phyloP scores from a whole-genome alignment of 2,113 vertebrate species.

The Percopsis transmontana region DNA sequence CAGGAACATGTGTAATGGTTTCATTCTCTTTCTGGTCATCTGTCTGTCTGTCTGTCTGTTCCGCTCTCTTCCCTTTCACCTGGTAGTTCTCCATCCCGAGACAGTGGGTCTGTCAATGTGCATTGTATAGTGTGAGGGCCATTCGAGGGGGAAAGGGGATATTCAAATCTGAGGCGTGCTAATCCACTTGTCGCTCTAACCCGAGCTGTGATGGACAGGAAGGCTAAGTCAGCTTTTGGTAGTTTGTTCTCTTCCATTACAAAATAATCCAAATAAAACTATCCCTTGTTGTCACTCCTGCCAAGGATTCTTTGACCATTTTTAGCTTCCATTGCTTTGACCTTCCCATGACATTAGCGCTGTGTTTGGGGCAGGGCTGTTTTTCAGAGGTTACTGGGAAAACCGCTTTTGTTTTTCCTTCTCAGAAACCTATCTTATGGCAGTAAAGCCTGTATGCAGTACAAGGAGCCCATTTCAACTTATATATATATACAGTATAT shows the following conservation, averaged over 20 bases:
- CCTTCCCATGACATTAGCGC: conserved; percentile 72
- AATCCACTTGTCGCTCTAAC: conserved; percentile 28
- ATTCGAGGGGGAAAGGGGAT: conserved; percentile 55
- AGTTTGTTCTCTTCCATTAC: conserved; percentile 60
- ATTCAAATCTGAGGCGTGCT: conserved; percentile 59
- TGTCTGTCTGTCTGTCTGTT: too few species aligned
- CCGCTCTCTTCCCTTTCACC: too few species aligned
- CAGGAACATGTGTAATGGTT: conserved; percentile 52
- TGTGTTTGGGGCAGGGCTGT: conserved; percentile 48
- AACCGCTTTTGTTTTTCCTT: conserved; percentile 29
- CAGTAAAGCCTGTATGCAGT: too few species aligned
- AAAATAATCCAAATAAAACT: conserved; percentile 56
- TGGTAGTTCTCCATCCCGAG: too few species aligned
- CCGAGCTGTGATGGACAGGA: conserved; percentile 67
- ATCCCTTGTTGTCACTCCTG: conserved; percentile 34
- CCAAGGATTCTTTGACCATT: conserved; percentile 60
- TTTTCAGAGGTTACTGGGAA: conserved; percentile 41
- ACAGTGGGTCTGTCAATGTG: neutral
- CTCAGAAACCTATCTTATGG: conserved; percentile 28
- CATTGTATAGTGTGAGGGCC: conserved; percentile 59
- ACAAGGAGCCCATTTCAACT: too few species aligned
- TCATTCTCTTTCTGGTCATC: conserved; percentile 20
- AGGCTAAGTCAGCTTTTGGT: conserved; percentile 74
- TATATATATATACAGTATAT: too few species aligned
- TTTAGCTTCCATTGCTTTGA: conserved; percentile 58